phyloP scores from a whole-genome alignment of 2,797 vertebrate species.

The Anableps anableps region DNA sequence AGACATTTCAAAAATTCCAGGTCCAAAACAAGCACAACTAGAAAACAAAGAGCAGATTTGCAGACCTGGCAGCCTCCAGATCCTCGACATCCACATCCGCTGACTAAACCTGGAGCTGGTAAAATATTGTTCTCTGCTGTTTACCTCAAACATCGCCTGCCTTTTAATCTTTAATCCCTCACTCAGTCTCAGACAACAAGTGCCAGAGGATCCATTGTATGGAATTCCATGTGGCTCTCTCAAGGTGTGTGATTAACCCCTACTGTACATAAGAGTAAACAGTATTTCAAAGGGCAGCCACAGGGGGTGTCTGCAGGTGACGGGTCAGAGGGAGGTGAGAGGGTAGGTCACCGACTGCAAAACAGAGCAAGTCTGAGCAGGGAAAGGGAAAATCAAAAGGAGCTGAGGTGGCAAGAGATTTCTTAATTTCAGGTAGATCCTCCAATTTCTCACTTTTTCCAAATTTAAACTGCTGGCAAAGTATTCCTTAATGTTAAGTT shows the following conservation, averaged over 20 bases:
- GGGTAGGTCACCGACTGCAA: constrained; percentile 43
- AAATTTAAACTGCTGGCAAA: constrained; percentile 37
- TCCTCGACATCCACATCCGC: constrained; percentile 72
- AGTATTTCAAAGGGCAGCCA: constrained; percentile 71
- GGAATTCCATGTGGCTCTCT: constrained; percentile 60
- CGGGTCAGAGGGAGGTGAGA: constrained; percentile 74
- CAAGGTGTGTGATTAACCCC: constrained; percentile 80
- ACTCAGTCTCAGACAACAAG: constrained; percentile 75
- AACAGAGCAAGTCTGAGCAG: constrained; percentile 21
- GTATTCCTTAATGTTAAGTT: neutral
- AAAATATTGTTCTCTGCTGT: constrained; percentile 76
- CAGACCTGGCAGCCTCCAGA: constrained; percentile 32
- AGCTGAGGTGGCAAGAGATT: constrained; percentile 3
- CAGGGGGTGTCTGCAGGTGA: constrained; percentile 77
- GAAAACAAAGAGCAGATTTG: constrained; percentile 23
- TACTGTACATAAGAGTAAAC: constrained; percentile 81
- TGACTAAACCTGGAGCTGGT: constrained; percentile 66
- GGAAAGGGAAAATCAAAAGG: constrained; percentile 22
- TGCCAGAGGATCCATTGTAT: constrained; percentile 76
- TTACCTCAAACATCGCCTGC: constrained; percentile 71
- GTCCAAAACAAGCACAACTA: constrained; percentile 37
- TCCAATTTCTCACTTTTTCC: constrained; percentile 4
- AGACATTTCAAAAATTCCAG: constrained; percentile 8
- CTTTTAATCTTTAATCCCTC: constrained; percentile 84
- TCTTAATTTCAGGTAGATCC: neutral